Conservation (phyloP, 2,113 vertebrate species). For the Myrmecophaga tridactyla region DNA sequence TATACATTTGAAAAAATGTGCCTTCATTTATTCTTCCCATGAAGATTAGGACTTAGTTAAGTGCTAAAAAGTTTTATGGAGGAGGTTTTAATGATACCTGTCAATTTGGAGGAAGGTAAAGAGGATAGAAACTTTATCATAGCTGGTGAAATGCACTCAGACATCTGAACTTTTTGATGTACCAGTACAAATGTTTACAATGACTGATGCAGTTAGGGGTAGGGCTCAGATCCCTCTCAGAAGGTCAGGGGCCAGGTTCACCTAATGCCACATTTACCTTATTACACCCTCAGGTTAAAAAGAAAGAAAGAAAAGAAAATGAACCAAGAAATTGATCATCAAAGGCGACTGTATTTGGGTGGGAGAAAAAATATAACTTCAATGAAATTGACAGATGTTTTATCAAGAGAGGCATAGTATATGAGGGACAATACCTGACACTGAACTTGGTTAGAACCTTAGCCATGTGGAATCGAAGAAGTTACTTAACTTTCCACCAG, state of each 20-base stretch:
- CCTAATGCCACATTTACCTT: accelerated
- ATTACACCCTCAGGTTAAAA: neutral
- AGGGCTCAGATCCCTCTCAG: neutral
- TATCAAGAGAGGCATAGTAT: neutral
- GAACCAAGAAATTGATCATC: neutral
- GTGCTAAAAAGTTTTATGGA: conserved; percentile 58
- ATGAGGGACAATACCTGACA: neutral
- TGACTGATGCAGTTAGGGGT: accelerated
- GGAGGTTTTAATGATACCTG: conserved; percentile 74
- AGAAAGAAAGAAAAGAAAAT: neutral
- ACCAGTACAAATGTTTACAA: neutral
- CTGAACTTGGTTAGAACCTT: neutral
- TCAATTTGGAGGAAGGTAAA: conserved; percentile 34
- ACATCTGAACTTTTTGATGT: neutral
- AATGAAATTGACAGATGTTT: neutral
- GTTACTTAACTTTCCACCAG: neutral
- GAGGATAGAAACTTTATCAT: neutral
- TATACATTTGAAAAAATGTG: conserved; percentile 74
- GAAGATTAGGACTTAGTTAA: conserved; percentile 58
- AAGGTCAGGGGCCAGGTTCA: neutral
- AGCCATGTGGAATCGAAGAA: neutral
- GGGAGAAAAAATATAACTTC: neutral
- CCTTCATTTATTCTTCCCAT: conserved; percentile 68
- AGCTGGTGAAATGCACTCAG: neutral
- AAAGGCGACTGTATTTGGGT: neutral